These are phyloP conservation scores for Sebastes elongatus DNA, from an alignment of 2,797 vertebrate genomes.

Conservation along the genomic window DNA sequence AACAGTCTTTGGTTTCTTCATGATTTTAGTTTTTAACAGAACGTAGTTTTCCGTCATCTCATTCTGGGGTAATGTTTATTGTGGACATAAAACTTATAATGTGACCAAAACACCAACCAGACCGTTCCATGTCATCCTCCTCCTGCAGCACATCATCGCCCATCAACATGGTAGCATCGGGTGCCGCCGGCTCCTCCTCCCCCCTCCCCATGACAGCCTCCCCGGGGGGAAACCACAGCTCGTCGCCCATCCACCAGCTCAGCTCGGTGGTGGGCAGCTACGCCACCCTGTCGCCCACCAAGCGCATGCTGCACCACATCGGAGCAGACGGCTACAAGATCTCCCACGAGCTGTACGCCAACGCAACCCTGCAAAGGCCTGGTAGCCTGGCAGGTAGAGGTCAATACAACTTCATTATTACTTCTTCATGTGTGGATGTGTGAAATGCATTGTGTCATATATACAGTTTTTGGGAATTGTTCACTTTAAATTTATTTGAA, in stretches of 20 bases:
- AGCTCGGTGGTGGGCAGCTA: conserved; percentile 94
- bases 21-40: not conserved
- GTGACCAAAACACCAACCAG: not conserved
- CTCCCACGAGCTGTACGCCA: conserved; percentile 95
- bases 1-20: too few relatives aligned
- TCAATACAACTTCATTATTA: conserved; percentile 49
- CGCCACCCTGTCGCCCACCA: conserved; percentile 96
- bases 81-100: not conserved
- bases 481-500: not conserved
- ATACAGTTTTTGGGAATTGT: not conserved
- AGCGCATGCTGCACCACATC: conserved; percentile 91
- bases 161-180: conserved; percentile 91
- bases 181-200: conserved; percentile 87
- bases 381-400: conserved; percentile 94
- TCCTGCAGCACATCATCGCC: conserved; percentile 92
- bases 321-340: conserved; percentile 92
- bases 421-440: conserved; percentile 25
- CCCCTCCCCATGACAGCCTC: conserved; percentile 86
- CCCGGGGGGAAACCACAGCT: conserved; percentile 81
- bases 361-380: conserved; percentile 95
- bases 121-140: not conserved
- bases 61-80: not conserved
- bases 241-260: conserved; percentile 94
- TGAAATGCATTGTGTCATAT: not conserved
- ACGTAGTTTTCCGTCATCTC: not conserved